phyloP scores from a whole-genome alignment of 1,140 invertebrate species.

The Cotesia chilonis region DNA sequence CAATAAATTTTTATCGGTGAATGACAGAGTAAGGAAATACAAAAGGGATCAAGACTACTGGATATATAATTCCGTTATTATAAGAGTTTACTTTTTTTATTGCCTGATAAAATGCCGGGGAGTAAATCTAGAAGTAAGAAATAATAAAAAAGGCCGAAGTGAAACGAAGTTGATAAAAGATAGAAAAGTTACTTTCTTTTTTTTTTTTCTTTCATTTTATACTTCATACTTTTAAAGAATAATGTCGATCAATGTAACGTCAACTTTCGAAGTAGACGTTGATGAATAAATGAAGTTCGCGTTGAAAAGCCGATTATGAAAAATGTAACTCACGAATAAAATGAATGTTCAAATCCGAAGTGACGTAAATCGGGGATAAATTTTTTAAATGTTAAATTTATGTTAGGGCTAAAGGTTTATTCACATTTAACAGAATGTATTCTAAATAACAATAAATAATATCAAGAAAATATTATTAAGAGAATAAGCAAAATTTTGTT shows the following conservation, averaged over 20 bases:
- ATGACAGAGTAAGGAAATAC: background rate
- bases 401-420: no score
- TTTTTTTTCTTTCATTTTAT: background rate
- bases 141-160: no score
- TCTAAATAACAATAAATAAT: no score
- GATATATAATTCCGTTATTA: no score
- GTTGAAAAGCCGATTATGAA: conserved; percentile 31
- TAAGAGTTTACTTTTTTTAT: no score
- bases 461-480: no score
- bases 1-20: background rate
- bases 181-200: no score
- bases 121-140: no score
- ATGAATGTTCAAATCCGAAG: background rate
- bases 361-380: conserved; percentile 6
- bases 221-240: background rate
- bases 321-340: conserved; percentile 19
- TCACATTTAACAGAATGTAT: no score
- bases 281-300: conserved; percentile 39
- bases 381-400: background rate
- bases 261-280: conserved; percentile 25
- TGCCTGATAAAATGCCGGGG: no score
- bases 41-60: background rate
- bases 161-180: no score
- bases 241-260: conserved; percentile 4
- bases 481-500: no score